phyloP scores from a whole-genome alignment of 2,888 invertebrate genomes.

The Eilema griseolum region DNA sequence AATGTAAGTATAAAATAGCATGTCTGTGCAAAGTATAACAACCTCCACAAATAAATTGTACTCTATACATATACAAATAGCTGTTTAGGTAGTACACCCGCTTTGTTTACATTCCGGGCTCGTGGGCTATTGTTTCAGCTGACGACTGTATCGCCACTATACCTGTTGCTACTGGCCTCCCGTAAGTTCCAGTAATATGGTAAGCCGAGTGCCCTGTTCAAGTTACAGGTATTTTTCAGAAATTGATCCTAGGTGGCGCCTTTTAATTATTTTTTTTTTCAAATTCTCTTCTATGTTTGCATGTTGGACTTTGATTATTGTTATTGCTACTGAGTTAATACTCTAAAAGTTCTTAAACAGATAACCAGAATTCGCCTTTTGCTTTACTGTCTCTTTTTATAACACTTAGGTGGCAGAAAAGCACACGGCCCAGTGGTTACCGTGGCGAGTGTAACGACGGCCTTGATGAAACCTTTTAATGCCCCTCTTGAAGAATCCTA shows the following conservation, averaged over 20 bases:
- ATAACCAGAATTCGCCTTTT: too few species aligned
- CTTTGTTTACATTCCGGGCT: slow-evolving; percentile 48
- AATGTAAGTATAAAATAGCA: neutral
- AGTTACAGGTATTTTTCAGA: slow-evolving; percentile 4
- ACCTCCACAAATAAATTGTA: slow-evolving; percentile 29
- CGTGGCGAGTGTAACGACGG: too few species aligned
- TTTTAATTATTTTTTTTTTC: too few species aligned
- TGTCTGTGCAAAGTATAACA: slow-evolving; percentile 24
- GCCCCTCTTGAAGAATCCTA: too few species aligned
- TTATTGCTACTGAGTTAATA: too few species aligned
- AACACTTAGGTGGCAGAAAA: too few species aligned
- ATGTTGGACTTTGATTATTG: neutral
- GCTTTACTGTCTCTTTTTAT: too few species aligned
- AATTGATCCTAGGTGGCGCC: slow-evolving; percentile 14
- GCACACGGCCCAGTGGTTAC: too few species aligned
- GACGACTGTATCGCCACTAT: slow-evolving; percentile 20
- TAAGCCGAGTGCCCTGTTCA: slow-evolving; percentile 8
- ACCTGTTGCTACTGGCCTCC: slow-evolving; percentile 27
- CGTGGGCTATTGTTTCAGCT: slow-evolving; percentile 45
- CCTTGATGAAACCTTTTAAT: too few species aligned
- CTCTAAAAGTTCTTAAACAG: too few species aligned
- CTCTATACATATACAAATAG: slow-evolving; percentile 43
- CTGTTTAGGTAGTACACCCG: slow-evolving; percentile 35
- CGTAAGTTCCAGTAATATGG: slow-evolving; percentile 12
- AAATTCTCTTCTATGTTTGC: neutral